A percentile compares a stretch with the other conserved stretches of the same genome.
These are phyloP conservation scores for Chrysotoxum bicinctum DNA, from an alignment of 2,888 invertebrate species.

Conservation along the genomic window DNA sequence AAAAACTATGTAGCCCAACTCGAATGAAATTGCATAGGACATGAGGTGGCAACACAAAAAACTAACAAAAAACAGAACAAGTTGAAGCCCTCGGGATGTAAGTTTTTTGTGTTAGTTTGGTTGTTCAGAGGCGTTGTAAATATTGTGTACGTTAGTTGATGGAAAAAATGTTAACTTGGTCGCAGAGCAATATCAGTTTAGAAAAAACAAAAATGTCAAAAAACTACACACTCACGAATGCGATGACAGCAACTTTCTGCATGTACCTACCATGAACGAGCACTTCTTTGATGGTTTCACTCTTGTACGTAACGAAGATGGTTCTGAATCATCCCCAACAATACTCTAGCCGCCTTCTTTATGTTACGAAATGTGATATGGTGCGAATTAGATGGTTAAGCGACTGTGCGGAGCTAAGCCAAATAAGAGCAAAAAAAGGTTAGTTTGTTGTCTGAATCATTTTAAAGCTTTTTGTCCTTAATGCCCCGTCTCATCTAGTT, in stretches of 20 bases:
- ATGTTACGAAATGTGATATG: slow-evolving; percentile 49
- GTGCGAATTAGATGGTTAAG: slow-evolving; percentile 64
- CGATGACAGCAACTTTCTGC: slow-evolving; percentile 19
- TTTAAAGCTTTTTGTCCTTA: slow-evolving; percentile 48
- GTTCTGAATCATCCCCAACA: not conserved
- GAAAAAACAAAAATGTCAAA: slow-evolving; percentile 29
- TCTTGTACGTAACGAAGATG: not conserved
- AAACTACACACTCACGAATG: not conserved
- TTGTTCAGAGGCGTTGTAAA: slow-evolving; percentile 53
- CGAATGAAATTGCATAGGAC: slow-evolving; percentile 1
- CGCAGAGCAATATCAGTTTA: not conserved
- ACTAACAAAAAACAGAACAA: not conserved
- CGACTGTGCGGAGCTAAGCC: slow-evolving; percentile 38
- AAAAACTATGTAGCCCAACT: slow-evolving; percentile 41
- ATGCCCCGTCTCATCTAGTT: not conserved
- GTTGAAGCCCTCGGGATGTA: slow-evolving; percentile 28
- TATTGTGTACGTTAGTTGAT: slow-evolving; percentile 16
- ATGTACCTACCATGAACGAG: not conserved
- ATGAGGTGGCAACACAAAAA: not conserved
- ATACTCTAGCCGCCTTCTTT: not conserved
- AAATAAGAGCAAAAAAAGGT: slow-evolving; percentile 23
- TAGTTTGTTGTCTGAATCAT: slow-evolving; percentile 47
- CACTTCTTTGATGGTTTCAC: slow-evolving; percentile 1
- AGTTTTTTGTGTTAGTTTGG: slow-evolving; percentile 31
- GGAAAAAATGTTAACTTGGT: slow-evolving; percentile 36